These are phyloP conservation scores for Epizoanthus fatuus DNA, from an alignment of 92 coral and sea anemone genomes.

Conservation along the genomic window DNA sequence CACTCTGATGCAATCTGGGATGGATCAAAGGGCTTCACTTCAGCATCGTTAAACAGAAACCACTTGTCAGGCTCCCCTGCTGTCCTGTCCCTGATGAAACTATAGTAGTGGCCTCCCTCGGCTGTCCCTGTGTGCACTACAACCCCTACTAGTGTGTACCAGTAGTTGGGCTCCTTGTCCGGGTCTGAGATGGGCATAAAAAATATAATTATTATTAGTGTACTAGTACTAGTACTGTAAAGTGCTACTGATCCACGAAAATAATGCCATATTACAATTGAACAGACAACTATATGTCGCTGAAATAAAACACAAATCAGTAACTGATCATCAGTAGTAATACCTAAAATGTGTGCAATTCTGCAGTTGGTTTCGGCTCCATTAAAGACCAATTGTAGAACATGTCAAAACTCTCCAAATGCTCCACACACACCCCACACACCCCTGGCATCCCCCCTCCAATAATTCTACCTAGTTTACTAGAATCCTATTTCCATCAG, in stretches of 20 bases:
- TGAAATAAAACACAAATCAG: too few relatives aligned
- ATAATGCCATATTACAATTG: background rate
- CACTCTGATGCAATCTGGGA: slow-evolving; percentile 98
- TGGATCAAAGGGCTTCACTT: slow-evolving; percentile 99
- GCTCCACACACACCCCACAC: too few relatives aligned
- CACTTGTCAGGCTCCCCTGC: slow-evolving; percentile 88
- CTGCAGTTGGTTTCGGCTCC: too few relatives aligned
- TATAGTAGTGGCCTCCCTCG: slow-evolving; percentile 99
- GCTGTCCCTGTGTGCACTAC: slow-evolving; percentile 99
- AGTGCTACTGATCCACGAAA: background rate
- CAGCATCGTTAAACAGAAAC: slow-evolving; percentile 99
- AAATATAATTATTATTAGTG: background rate
- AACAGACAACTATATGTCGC: too few relatives aligned
- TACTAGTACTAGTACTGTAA: background rate
- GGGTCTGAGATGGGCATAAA: slow-evolving; percentile 72
- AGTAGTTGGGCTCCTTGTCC: slow-evolving; percentile 88
- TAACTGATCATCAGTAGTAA: too few relatives aligned
- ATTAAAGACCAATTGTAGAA: too few relatives aligned
- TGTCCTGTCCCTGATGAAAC: slow-evolving; percentile 93
- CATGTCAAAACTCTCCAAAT: too few relatives aligned
- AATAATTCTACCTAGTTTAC: too few relatives aligned
- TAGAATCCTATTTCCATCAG: too few relatives aligned
- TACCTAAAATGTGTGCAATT: too few relatives aligned
- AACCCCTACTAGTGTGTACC: slow-evolving; percentile 97
- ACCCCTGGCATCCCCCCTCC: too few relatives aligned